Percentiles rank a stretch among this genome's conserved stretches.
Evolutionary conservation across 2,113 vertebrate genomes (phyloP).

Genomic region (Strix aluco): DNA sequence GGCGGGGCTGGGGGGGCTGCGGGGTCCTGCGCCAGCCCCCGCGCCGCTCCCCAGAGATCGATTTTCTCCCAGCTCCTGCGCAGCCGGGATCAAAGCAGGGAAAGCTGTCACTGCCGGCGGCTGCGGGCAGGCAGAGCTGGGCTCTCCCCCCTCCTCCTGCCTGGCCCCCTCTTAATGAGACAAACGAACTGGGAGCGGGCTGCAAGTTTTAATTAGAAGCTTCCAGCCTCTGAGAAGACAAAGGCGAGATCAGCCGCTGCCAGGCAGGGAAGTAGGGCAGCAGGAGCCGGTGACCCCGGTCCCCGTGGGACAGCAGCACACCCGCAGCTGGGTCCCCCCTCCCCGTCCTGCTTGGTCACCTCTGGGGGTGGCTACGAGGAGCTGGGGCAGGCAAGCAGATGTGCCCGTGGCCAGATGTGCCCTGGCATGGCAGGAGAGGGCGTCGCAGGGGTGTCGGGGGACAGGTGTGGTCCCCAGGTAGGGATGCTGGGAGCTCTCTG

Average conservation of each 20-base stretch:
- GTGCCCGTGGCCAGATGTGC: neutral
- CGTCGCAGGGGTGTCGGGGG: accelerated
- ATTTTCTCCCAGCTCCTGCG: neutral
- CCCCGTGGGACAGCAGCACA: neutral
- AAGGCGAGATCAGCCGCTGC: neutral
- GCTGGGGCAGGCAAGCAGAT: neutral
- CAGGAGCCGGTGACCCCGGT: neutral
- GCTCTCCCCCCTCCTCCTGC: neutral
- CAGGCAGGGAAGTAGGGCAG: neutral
- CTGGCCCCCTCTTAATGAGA: neutral
- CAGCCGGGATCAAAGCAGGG: neutral
- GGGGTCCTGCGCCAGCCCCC: neutral
- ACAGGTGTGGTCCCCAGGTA: too few relatives aligned
- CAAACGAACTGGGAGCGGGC: neutral
- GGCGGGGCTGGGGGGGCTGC: neutral
- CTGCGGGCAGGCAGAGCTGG: neutral
- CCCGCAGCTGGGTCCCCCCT: neutral
- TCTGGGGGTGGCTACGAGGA: accelerated
- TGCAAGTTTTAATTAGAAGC: constrained; percentile 40
- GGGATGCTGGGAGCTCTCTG: neutral
- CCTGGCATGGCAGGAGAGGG: neutral
- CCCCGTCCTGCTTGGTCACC: neutral
- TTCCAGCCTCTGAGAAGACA: neutral
- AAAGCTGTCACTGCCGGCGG: neutral
- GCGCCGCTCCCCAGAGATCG: neutral